Evolutionary conservation across 2,113 vertebrate species (phyloP).

Genomic region (Antigone vipio): DNA sequence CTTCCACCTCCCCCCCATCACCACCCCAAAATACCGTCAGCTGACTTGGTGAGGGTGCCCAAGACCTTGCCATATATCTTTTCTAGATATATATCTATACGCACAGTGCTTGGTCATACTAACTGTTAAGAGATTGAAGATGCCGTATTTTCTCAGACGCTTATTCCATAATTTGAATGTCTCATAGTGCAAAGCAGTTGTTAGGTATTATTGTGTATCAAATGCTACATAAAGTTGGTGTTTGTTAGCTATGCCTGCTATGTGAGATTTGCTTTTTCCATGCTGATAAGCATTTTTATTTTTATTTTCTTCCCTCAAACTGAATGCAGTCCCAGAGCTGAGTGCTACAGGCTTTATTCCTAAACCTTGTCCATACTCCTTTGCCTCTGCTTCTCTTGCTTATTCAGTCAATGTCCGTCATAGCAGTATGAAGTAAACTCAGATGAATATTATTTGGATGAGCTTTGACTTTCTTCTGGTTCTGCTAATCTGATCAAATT

Average conservation of each 20-base stretch:
- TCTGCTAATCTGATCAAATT: neutral
- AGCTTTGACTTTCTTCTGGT: neutral
- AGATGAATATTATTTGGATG: neutral
- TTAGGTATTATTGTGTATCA: neutral
- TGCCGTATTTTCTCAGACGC: fast-evolving
- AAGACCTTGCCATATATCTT: neutral
- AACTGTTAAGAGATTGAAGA: neutral
- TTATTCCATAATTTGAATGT: neutral
- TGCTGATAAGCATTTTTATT: neutral
- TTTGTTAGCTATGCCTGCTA: neutral
- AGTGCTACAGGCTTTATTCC: neutral
- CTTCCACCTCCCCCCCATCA: neutral
- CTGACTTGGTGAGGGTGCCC: neutral
- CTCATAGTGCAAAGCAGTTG: neutral
- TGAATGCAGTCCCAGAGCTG: neutral
- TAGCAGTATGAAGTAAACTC: neutral
- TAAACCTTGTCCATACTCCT: neutral
- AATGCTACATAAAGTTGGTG: neutral
- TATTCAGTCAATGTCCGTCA: neutral
- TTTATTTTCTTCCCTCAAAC: neutral
- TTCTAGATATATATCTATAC: neutral
- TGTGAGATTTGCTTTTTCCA: neutral
- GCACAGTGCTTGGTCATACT: neutral
- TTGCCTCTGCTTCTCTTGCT: neutral
- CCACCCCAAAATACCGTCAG: neutral